These are phyloP conservation scores for Drosophila jambulina DNA, from an alignment of 1,140 invertebrate genomes.

Conservation along the genomic window DNA sequence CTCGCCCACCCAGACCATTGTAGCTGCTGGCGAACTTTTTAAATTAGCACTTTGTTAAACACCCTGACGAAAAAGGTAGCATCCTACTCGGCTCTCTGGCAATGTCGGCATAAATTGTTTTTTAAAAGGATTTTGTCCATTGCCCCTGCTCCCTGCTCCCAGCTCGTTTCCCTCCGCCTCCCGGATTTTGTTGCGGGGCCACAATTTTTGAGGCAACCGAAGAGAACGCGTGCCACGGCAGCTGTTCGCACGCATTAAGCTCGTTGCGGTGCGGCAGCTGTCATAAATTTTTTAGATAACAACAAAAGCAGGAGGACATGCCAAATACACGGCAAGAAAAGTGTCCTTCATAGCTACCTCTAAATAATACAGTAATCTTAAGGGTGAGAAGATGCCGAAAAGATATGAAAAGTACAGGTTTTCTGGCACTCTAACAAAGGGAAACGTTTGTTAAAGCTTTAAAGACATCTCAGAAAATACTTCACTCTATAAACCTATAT, in stretches of 20 bases:
- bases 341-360: not conserved
- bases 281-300: constrained; percentile 72
- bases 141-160: constrained; percentile 15
- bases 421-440: not conserved
- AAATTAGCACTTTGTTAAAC: constrained; percentile 85
- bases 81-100: constrained; percentile 36
- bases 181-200: constrained; percentile 2
- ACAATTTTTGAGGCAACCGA: constrained; percentile 24
- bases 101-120: constrained; percentile 79
- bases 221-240: constrained; percentile 67
- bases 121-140: constrained; percentile 82
- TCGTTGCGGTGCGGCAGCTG: constrained; percentile 55
- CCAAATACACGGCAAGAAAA: constrained; percentile 23
- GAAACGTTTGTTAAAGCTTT: not conserved
- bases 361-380: not conserved
- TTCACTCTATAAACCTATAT: not conserved
- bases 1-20: constrained; percentile 19
- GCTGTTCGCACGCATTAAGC: constrained; percentile 76
- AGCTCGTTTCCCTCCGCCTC: not conserved
- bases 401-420: no score
- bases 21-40: constrained; percentile 73
- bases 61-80: constrained; percentile 80
- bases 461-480: not conserved
- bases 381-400: not conserved
- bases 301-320: constrained; percentile 21